Conservation (phyloP, 2,113 vertebrate species). For the Orycteropus afer region DNA sequence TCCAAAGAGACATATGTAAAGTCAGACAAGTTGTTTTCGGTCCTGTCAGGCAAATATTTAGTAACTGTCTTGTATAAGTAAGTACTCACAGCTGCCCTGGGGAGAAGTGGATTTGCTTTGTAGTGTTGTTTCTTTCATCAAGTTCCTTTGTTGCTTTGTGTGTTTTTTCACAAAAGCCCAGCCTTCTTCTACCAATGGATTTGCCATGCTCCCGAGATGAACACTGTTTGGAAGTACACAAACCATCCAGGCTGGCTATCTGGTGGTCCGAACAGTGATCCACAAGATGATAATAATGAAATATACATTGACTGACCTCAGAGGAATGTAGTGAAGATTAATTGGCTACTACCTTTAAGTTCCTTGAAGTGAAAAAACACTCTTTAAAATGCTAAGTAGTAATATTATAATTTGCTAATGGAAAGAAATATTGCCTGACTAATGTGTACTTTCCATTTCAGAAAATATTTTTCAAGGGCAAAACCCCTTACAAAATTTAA, state of each 20-base stretch:
- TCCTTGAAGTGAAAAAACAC: conserved; percentile 14
- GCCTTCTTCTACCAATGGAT: conserved; percentile 20
- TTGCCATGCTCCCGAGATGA: conserved; percentile 39
- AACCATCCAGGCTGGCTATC: background rate
- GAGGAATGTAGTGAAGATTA: background rate
- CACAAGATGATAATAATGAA: background rate
- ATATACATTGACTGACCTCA: background rate
- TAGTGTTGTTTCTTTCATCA: conserved; percentile 53
- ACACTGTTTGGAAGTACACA: background rate
- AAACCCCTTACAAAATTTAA: conserved; percentile 10
- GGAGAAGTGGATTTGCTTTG: conserved; percentile 70
- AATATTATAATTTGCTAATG: conserved; percentile 40
- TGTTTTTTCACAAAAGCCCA: conserved; percentile 31
- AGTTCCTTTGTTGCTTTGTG: conserved; percentile 65
- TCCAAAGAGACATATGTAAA: conserved; percentile 65
- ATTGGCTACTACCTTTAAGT: background rate
- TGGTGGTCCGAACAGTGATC: background rate
- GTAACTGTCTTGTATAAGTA: conserved; percentile 71
- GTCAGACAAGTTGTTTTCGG: conserved; percentile 63
- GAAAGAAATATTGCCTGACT: conserved; percentile 12
- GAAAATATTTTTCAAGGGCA: background rate
- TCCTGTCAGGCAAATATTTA: conserved; percentile 79
- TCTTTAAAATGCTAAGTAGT: background rate
- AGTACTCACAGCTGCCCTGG: conserved; percentile 56
- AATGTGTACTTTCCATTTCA: conserved; percentile 19